These are phyloP conservation scores for Sapajus apella DNA, from an alignment of 2,113 vertebrate species.

Conservation along the genomic window DNA sequence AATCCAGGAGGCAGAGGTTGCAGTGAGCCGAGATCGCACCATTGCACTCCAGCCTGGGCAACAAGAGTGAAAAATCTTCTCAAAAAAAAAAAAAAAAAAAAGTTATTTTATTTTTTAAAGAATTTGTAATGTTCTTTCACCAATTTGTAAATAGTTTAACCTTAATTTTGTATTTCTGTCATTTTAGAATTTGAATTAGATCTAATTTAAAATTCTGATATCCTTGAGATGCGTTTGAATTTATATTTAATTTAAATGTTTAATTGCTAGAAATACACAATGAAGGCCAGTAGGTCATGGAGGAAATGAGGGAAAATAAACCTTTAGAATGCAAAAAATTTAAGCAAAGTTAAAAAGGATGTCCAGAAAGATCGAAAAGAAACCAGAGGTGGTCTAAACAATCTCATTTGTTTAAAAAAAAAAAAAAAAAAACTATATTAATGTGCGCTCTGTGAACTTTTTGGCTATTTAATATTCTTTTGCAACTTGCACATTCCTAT, in stretches of 20 bases:
- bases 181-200: constrained; percentile 17
- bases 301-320: background rate
- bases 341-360: constrained; percentile 4
- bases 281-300: background rate
- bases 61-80: too few species aligned
- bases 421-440: background rate
- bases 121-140: background rate
- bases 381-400: background rate
- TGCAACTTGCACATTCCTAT: background rate
- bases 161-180: constrained; percentile 13
- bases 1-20: too few species aligned
- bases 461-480: background rate
- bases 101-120: background rate
- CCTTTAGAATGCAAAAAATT: background rate
- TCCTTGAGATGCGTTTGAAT: constrained; percentile 5
- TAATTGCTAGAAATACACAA: constrained; percentile 25
- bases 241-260: constrained; percentile 47
- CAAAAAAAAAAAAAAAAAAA: background rate
- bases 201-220: constrained; percentile 39
- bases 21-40: too few species aligned
- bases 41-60: too few species aligned
- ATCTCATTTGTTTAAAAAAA: background rate
- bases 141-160: background rate
- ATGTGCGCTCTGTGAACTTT: background rate
- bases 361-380: background rate